Evolutionary conservation across 2,888 invertebrate species (phyloP).

Genomic region (Therioaphis trifolii): DNA sequence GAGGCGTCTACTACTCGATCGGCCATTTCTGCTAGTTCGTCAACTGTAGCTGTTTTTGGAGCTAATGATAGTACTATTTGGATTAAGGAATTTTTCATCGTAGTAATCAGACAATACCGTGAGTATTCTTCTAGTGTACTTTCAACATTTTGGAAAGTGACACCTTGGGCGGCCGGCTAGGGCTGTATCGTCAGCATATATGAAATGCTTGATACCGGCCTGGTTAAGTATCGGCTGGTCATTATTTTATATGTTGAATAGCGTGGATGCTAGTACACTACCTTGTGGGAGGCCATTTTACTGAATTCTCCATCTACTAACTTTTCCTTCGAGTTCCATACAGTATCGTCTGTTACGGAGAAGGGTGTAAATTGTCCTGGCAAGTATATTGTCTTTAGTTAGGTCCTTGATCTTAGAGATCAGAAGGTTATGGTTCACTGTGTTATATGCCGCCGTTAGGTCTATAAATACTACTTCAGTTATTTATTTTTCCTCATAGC

Average conservation of each 20-base stretch:
- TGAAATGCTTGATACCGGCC: constrained; percentile 6
- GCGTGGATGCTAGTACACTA: constrained; percentile 48
- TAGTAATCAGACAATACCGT: constrained; percentile 24
- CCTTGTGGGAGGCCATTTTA: constrained; percentile 55
- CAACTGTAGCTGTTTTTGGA: constrained; percentile 16
- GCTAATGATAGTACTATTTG: constrained; percentile 24
- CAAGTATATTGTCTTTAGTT: constrained; percentile 46
- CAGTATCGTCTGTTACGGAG: constrained; percentile 26
- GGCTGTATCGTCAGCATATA: constrained; percentile 50
- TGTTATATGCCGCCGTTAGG: too few species aligned
- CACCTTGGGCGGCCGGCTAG: constrained; percentile 45
- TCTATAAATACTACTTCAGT: constrained; percentile 48
- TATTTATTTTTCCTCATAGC: too few species aligned
- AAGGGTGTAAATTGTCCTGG: neutral
- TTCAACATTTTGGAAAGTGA: constrained; percentile 46
- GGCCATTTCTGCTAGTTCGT: constrained; percentile 37
- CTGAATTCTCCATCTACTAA: constrained; percentile 1
- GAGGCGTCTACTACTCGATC: constrained; percentile 11
- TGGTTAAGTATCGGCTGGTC: constrained; percentile 40
- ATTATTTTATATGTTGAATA: constrained; percentile 42
- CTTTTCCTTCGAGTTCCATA: constrained; percentile 5
- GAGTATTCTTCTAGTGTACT: constrained; percentile 27
- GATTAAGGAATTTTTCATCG: too few species aligned
- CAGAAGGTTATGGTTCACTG: constrained; percentile 30
- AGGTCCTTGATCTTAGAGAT: constrained; percentile 52